Evolutionary conservation across 2,888 invertebrate genomes (phyloP), one percentile per base, ranked within the genome.

Genomic region (Rhingia rostrata): DNA sequence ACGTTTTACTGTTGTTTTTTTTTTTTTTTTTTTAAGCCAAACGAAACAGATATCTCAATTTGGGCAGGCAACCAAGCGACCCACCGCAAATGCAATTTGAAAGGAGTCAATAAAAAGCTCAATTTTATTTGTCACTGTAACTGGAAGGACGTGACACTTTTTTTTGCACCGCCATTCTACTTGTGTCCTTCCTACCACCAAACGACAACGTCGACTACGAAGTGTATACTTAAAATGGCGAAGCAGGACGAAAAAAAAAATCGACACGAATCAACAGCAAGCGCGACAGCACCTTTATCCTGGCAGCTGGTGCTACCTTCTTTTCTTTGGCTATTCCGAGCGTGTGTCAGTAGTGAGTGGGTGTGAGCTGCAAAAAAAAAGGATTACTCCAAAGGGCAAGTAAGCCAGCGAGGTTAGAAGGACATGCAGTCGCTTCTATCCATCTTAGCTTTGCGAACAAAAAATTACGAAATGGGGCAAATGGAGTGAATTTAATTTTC

Each of bases 101-200:
- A 87, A 87, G 82, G 70, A 86, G 86, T 87, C 87, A 87, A 87
- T 87, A 87, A 87, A 87, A 86, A 87, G 85, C 86, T 87, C 85
- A 87, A 87, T 87, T 87, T 87, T 87, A 87, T 87, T 87, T 87
- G 87, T 87, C 87, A 86, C 87, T 87, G 86, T 86, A 86, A 83
- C 85, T 85, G 86, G 75, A 80, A 83, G 81, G 86, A 87, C 86
- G 87, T 87, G 87, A 87, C 86, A 87, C 85, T 86, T 86, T 86
- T 86, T 78, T 69, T 49, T 41, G 47, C 30, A 53, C 70, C 39
- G 51, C 45, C 22, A 67, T 51, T 72, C 32, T 66, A 30, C 70
- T 61, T 51, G 33, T 66, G 45, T 74, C 35, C 58, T 61, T 61
- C 49, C 70, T 75, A 66, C 63, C 14, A 7, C 56, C 63, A 10